A percentile compares a stretch with the other conserved stretches of the same genome.
These are phyloP conservation scores for Drosophila neocordata DNA, from an alignment of 1,140 invertebrate genomes.

Conservation along the genomic window DNA sequence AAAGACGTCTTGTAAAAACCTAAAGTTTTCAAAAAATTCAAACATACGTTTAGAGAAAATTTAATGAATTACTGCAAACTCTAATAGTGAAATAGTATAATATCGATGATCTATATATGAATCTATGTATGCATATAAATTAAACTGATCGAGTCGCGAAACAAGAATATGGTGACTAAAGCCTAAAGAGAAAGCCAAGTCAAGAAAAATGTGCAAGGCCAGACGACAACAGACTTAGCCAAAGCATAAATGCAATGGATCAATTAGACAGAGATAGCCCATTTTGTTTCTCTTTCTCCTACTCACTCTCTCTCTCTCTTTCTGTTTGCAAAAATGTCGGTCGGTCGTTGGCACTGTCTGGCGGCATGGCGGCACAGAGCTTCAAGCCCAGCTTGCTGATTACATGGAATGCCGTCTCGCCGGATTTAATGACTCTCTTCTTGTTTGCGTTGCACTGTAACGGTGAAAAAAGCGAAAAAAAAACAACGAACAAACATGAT, in stretches of 20 bases:
- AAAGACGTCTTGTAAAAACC: not conserved
- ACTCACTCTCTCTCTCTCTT: slow-evolving; percentile 36
- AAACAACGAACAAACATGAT: slow-evolving; percentile 13
- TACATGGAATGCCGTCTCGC: slow-evolving; percentile 78
- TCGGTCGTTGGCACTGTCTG: slow-evolving; percentile 54
- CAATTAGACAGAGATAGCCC: slow-evolving; percentile 61
- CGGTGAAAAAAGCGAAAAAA: slow-evolving; percentile 57
- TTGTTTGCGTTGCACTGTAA: slow-evolving; percentile 55
- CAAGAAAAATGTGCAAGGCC: slow-evolving; percentile 31
- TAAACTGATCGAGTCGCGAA: too few relatives aligned
- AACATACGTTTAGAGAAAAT: too few relatives aligned
- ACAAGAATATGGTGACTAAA: not conserved
- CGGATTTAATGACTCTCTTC: slow-evolving; percentile 73
- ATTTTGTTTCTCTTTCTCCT: slow-evolving; percentile 8
- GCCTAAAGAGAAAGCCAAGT: slow-evolving; percentile 60
- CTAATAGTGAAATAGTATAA: too few relatives aligned
- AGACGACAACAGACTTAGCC: slow-evolving; percentile 32
- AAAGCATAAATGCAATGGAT: slow-evolving; percentile 74
- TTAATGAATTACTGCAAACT: too few relatives aligned
- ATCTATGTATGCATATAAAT: too few relatives aligned
- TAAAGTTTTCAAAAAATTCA: too few relatives aligned
- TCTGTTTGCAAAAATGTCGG: slow-evolving; percentile 71
- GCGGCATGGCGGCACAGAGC: slow-evolving; percentile 12
- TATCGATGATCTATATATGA: too few relatives aligned
- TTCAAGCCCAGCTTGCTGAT: slow-evolving; percentile 55